Evolutionary conservation across 2,797 vertebrate genomes (phyloP).

Genomic region (Mionectes olivaceus): DNA sequence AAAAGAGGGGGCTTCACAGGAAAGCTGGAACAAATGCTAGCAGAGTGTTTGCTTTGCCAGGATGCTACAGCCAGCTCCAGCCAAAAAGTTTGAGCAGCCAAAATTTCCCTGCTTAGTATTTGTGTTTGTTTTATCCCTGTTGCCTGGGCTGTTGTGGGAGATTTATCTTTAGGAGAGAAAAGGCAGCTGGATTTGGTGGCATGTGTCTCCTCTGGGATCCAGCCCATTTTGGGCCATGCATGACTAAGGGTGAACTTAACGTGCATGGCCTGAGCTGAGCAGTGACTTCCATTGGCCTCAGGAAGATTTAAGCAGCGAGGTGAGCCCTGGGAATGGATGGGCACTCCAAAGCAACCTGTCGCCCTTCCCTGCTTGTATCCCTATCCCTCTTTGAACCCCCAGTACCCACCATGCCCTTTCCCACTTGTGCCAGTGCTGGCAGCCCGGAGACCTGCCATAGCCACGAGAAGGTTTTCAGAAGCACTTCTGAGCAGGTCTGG

Average conservation of each 20-base stretch:
- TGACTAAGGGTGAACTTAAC: not conserved
- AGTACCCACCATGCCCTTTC: not conserved
- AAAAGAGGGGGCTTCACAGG: not conserved
- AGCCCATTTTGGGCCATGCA: not conserved
- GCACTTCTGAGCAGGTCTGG: not conserved
- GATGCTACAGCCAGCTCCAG: conserved; percentile 6
- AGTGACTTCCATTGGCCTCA: fast-evolving
- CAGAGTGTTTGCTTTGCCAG: not conserved
- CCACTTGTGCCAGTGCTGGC: not conserved
- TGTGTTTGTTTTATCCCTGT: conserved; percentile 24
- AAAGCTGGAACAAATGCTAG: not conserved
- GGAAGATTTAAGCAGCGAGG: not conserved
- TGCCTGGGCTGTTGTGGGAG: not conserved
- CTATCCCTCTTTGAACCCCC: not conserved
- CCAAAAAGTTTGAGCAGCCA: not conserved
- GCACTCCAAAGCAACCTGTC: not conserved
- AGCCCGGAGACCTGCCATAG: not conserved
- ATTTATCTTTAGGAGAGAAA: conserved; percentile 8
- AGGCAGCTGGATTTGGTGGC: conserved; percentile 18
- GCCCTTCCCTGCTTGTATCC: not conserved
- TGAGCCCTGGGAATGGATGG: not conserved
- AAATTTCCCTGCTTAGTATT: not conserved
- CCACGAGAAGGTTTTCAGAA: not conserved
- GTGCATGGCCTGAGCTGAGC: not conserved
- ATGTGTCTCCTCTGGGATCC: not conserved